These are phyloP conservation scores for Trichogramma evanescens DNA, from an alignment of 2,888 invertebrate species.

Conservation along the genomic window DNA sequence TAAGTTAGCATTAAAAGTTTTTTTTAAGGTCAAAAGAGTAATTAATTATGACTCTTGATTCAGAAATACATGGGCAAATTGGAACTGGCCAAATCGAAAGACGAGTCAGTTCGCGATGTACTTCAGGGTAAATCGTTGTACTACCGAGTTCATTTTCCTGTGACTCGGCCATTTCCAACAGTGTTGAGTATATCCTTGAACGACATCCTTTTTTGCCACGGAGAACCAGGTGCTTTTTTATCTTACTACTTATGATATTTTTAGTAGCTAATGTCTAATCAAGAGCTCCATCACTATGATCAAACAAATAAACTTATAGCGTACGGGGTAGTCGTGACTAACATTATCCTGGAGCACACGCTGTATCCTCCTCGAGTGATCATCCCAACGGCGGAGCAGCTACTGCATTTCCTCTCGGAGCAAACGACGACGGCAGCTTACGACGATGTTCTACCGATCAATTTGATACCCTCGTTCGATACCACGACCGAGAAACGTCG, in stretches of 20 bases:
- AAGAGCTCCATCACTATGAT: neutral
- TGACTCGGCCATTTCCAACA: constrained; percentile 34
- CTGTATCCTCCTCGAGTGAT: constrained; percentile 35
- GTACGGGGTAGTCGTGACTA: constrained; percentile 36
- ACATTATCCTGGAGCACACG: constrained; percentile 42
- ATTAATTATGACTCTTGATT: neutral
- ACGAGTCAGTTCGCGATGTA: constrained; percentile 31
- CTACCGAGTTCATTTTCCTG: constrained; percentile 39
- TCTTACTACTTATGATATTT: neutral
- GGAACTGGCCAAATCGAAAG: constrained; percentile 33
- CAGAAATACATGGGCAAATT: constrained; percentile 39
- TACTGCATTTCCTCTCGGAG: constrained; percentile 4
- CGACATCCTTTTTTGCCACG: constrained; percentile 31
- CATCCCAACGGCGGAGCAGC: constrained; percentile 12
- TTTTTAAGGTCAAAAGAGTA: neutral
- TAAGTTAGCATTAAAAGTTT: constrained; percentile 18
- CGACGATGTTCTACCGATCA: neutral
- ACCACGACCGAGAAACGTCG: constrained; percentile 8
- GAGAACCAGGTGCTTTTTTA: constrained; percentile 28
- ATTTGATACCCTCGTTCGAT: neutral
- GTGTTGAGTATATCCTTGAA: constrained; percentile 36
- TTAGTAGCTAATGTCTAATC: neutral
- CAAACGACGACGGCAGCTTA: neutral
- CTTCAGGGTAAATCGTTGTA: constrained; percentile 30
- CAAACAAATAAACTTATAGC: constrained; percentile 25